These are phyloP conservation scores for Setipinna tenuifilis DNA, from an alignment of 2,797 vertebrate species.

Conservation along the genomic window DNA sequence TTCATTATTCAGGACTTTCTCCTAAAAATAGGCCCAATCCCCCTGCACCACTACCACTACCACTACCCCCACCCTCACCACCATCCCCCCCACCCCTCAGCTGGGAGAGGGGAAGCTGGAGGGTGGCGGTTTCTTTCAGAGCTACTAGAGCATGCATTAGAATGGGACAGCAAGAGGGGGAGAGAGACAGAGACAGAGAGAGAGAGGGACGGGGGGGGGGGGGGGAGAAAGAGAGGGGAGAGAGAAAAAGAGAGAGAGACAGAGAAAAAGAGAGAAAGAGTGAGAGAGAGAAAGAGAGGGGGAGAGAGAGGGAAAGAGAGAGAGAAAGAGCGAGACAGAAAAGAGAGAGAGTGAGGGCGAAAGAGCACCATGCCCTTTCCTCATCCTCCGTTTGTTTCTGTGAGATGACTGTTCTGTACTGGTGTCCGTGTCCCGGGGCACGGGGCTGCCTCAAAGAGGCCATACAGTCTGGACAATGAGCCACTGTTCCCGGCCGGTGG, in stretches of 20 bases:
- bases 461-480: neutral
- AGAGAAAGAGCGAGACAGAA: neutral
- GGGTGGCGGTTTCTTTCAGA: slow-evolving; percentile 6
- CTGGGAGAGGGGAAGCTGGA: slow-evolving; percentile 29
- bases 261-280: neutral
- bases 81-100: slow-evolving; percentile 10
- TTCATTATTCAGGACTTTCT: slow-evolving; percentile 73
- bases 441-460: neutral
- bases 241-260: neutral
- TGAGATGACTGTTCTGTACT: neutral
- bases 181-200: neutral
- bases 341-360: neutral
- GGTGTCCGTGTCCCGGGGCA: neutral
- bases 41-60: neutral
- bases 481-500: neutral
- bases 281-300: neutral
- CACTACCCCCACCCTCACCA: neutral
- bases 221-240: neutral
- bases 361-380: neutral
- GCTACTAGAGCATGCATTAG: neutral
- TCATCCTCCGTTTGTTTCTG: slow-evolving; percentile 24
- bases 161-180: neutral
- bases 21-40: slow-evolving; percentile 70
- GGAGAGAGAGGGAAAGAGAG: neutral
- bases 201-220: neutral